phyloP scores from a whole-genome alignment of 2,797 vertebrate species.

The Philypnodon macrostomus region DNA sequence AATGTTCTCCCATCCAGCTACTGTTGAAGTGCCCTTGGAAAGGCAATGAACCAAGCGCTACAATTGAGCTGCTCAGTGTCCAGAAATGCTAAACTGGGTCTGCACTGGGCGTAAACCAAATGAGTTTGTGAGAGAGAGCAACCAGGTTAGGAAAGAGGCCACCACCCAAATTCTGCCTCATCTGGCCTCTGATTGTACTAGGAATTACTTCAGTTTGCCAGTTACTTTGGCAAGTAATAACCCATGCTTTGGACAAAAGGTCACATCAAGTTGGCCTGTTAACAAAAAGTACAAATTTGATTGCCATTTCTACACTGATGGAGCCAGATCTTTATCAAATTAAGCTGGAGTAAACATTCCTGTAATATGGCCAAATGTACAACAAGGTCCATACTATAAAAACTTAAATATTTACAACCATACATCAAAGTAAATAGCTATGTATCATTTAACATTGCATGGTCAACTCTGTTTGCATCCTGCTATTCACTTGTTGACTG shows the following conservation, averaged over 20 bases:
- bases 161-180: conserved; percentile 36
- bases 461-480: background rate
- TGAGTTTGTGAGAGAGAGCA: conserved; percentile 49
- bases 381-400: too few relatives aligned
- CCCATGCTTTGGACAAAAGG: conserved; percentile 29
- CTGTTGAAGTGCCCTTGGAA: conserved; percentile 64
- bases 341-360: background rate
- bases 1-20: conserved; percentile 55
- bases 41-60: conserved; percentile 54
- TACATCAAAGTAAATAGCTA: background rate
- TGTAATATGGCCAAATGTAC: background rate
- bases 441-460: background rate
- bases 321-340: background rate
- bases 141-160: conserved; percentile 38
- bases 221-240: conserved; percentile 45
- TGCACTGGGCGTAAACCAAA: conserved; percentile 52
- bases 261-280: conserved; percentile 10
- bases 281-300: conserved; percentile 13
- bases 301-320: background rate
- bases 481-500: conserved; percentile 1
- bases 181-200: conserved; percentile 26
- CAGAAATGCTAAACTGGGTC: conserved; percentile 59
- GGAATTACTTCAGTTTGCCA: conserved; percentile 42
- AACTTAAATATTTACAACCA: background rate
- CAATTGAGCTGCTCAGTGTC: conserved; percentile 58